Conservation (phyloP, 2,888 invertebrate species). For the Agonopterix heracliana region DNA sequence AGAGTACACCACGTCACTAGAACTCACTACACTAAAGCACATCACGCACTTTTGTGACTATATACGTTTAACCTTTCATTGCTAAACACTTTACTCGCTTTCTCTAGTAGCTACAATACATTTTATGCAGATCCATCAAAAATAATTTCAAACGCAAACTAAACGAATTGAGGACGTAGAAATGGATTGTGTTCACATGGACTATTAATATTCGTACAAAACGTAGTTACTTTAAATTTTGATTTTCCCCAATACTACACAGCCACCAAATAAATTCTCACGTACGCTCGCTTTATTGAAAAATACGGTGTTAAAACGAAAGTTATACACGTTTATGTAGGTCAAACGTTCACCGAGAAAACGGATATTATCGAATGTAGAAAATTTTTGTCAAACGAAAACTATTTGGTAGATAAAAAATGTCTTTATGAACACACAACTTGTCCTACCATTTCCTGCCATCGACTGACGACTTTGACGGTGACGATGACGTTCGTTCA, state of each 20-base stretch:
- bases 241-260: background rate
- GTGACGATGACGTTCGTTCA: conserved; percentile 25
- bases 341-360: conserved; percentile 15
- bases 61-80: conserved; percentile 22
- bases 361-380: conserved; percentile 13
- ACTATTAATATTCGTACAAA: too few relatives aligned
- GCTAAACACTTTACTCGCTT: conserved; percentile 2
- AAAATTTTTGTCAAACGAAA: conserved; percentile 12
- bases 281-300: conserved; percentile 17
- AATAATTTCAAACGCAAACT: too few relatives aligned
- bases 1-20: conserved; percentile 29
- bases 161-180: too few relatives aligned
- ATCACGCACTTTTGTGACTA: conserved; percentile 36
- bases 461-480: conserved; percentile 33
- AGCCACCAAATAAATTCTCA: background rate
- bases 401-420: background rate
- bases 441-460: conserved; percentile 13
- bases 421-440: conserved; percentile 5
- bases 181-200: too few relatives aligned
- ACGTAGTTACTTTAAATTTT: background rate
- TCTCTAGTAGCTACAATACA: too few relatives aligned
- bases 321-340: conserved; percentile 19
- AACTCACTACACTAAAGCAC: conserved; percentile 34
- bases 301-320: conserved; percentile 19
- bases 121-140: too few relatives aligned